Base-by-base conservation (phyloP, 2,113 vertebrate species). In the Pelecanus crispus region DNA sequence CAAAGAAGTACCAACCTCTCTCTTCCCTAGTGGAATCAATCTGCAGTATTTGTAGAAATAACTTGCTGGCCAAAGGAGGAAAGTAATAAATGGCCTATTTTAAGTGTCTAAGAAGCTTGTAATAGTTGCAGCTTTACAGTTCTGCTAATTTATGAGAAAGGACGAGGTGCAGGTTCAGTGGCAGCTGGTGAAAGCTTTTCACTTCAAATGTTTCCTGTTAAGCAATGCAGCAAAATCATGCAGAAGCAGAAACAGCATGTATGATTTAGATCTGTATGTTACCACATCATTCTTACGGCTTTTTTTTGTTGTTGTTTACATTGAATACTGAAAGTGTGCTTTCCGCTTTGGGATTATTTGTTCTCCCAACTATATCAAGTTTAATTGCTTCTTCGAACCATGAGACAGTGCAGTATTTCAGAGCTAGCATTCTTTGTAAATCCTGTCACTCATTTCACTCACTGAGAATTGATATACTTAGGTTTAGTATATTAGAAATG, bases 281-380 rank as follows among this genome's bases (percentile, higher is more conserved):
- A 36, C 59, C 42, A 44, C 80, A 86, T 92, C 40, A 29, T 49
- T 59, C n/a, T 71, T 85, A 44, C 1, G 29, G 32, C 6, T 28
- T 45, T 87, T 73, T 80, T 34, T 61, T 38, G 45, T 52, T 17
- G 24, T 80, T 89, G 68, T 81, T 82, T 73, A 71, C 83, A 32
- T 5, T 63, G 61, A 50, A 80, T 86, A 80, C 66, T 68, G 79
- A 36, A 94, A 79, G 71, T 21, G 26, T 40, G 17, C 31, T 26
- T 90, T 93, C 58, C 12, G 20, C 95, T 94, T 85, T 62, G 86
- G 77, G 96, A 95, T 94, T 91, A 86, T 84, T 85, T 95, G 84
- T 94, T 96, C 89, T 94, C 92, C 67, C 84, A 82, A 22, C 75
- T 92, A 19, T 53, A 94, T 91, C 73, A 68, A 95, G 94, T 77